These are phyloP conservation scores for Periphyllus acericola DNA, from an alignment of 2,888 invertebrate genomes.

Conservation along the genomic window DNA sequence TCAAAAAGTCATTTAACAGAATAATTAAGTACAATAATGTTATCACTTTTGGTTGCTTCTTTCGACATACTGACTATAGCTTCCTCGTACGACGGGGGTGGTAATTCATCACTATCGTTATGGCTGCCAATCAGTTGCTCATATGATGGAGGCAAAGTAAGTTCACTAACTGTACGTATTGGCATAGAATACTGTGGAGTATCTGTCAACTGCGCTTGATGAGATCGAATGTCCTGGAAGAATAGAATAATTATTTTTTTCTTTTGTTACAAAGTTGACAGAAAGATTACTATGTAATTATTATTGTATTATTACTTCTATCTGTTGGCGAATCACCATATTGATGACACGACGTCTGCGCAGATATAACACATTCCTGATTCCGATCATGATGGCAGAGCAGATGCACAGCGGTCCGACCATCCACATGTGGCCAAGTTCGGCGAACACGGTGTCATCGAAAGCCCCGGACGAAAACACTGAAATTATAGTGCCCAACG, in stretches of 20 bases:
- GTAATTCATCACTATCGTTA: conserved; percentile 65
- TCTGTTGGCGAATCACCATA: conserved; percentile 74
- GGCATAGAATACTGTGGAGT: conserved; percentile 65
- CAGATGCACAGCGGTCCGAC: conserved; percentile 77
- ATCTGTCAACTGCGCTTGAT: conserved; percentile 62
- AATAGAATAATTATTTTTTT: too few species aligned
- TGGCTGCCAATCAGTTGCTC: conserved; percentile 72
- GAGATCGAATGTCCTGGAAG: conserved; percentile 42
- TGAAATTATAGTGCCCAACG: conserved; percentile 75
- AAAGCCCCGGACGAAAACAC: conserved; percentile 73
- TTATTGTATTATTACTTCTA: conserved; percentile 72
- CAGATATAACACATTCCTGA: conserved; percentile 76
- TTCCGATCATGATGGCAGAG: conserved; percentile 76
- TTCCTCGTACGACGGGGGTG: conserved; percentile 75
- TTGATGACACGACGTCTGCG: conserved; percentile 75
- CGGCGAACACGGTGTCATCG: conserved; percentile 72
- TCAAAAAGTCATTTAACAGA: conserved; percentile 30
- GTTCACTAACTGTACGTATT: conserved; percentile 72
- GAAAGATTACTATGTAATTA: too few species aligned
- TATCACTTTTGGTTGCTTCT: conserved; percentile 43
- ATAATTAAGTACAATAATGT: conserved; percentile 49
- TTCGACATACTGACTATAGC: conserved; percentile 67
- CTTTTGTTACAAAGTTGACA: too few species aligned
- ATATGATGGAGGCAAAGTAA: conserved; percentile 74
- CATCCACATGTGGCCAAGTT: conserved; percentile 77